Percentiles rank a stretch among this genome's conserved stretches.
phyloP scores from a whole-genome alignment of 2,888 invertebrate genomes.

The Linnaemya tessellans region DNA sequence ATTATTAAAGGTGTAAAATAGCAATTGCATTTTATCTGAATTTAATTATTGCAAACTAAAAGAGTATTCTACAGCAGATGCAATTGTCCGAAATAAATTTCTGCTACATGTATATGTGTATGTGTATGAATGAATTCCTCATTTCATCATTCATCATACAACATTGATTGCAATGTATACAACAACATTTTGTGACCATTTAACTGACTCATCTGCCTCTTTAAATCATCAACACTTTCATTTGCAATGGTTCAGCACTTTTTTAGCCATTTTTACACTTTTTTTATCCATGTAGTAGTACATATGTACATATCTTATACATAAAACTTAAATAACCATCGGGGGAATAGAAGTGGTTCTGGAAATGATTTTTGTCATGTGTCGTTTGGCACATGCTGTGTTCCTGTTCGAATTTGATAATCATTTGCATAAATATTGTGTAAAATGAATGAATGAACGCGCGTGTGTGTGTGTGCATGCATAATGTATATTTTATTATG shows the following conservation, averaged over 20 bases:
- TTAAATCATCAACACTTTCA: constrained; percentile 19
- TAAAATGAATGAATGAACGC: constrained; percentile 63
- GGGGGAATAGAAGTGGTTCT: background rate
- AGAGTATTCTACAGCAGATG: too few species aligned
- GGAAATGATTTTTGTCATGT: background rate
- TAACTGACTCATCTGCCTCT: background rate
- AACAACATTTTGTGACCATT: background rate
- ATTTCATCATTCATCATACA: too few species aligned
- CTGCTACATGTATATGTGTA: too few species aligned
- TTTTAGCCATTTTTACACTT: background rate
- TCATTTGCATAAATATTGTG: constrained; percentile 79
- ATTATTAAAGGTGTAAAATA: too few species aligned
- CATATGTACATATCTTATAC: background rate
- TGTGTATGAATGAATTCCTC: too few species aligned
- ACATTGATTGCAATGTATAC: background rate
- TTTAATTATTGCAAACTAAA: too few species aligned
- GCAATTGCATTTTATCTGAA: too few species aligned
- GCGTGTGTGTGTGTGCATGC: background rate
- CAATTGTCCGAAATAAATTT: too few species aligned
- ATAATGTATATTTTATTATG: background rate
- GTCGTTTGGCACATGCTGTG: constrained; percentile 72
- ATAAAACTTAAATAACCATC: constrained; percentile 1
- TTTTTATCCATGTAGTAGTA: background rate
- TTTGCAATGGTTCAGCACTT: background rate
- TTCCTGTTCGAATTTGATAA: constrained; percentile 80